phyloP scores from a whole-genome alignment of 2,113 vertebrate species.

The Zeus faber region DNA sequence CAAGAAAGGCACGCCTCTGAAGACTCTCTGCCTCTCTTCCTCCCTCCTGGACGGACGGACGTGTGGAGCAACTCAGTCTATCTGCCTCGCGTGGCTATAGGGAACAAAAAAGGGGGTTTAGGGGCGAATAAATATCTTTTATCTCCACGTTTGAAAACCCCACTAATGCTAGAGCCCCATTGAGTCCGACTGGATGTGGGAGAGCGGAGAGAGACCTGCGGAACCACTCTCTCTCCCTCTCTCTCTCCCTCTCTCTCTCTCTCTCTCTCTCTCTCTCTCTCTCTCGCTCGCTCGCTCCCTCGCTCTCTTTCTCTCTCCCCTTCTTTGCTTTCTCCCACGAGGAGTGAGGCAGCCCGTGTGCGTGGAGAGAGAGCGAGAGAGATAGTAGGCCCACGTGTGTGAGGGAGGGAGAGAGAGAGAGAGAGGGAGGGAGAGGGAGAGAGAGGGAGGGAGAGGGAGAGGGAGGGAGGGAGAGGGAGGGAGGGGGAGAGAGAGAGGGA shows the following conservation, averaged over 20 bases:
- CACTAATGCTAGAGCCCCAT: conserved; percentile 73
- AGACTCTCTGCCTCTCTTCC: conserved; percentile 56
- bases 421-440: conserved; percentile 16
- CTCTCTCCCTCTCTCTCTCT: conserved; percentile 65
- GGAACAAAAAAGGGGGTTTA: conserved; percentile 40
- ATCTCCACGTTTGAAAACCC: conserved; percentile 57
- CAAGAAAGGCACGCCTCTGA: conserved; percentile 53
- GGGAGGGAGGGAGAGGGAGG: conserved; percentile 19
- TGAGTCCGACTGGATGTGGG: conserved; percentile 69
- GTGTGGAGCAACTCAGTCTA: too few species aligned
- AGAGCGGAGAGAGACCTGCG: conserved; percentile 72
- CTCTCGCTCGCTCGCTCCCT: conserved; percentile 66
- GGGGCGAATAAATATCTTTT: conserved; percentile 65
- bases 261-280: conserved; percentile 56
- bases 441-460: conserved; percentile 14
- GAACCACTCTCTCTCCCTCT: conserved; percentile 58
- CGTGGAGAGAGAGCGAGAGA: conserved; percentile 30
- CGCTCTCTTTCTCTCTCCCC: conserved; percentile 65
- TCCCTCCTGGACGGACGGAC: too few species aligned
- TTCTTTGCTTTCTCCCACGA: conserved; percentile 70
- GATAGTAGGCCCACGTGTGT: too few species aligned
- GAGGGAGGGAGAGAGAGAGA: conserved; percentile 32
- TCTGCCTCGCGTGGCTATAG: too few species aligned
- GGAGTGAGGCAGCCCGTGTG: conserved; percentile 51
- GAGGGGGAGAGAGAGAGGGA: conserved; percentile 21